Evolutionary conservation across 2,888 invertebrate species (phyloP), one percentile per base, ranked within the genome.

Genomic region (Scelioninae gen. 2): DNA sequence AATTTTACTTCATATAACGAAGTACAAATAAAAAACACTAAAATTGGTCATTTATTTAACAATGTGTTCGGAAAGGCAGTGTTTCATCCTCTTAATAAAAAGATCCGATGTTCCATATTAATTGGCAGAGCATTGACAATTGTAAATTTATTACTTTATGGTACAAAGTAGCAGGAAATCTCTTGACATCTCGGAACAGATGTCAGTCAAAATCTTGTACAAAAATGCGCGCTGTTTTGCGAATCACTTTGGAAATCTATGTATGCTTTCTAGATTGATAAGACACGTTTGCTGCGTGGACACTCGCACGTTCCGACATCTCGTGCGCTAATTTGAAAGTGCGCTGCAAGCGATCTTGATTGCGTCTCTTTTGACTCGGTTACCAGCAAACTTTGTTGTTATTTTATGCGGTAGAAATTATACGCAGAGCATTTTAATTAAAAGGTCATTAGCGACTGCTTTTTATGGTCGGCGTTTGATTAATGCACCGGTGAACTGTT

Each of bases 121-220:
- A n/a, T n/a, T n/a, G n/a, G n/a, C n/a, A n/a, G n/a, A n/a, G n/a
- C n/a, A n/a, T n/a, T n/a, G n/a, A n/a, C n/a, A n/a, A n/a, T 25
- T 60, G 46, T 46, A 60, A 46, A 60, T 45, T 46, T 35, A 45
- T 60, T 35, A 60, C 33, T 33, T 35, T 2, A 13, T 2, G 13
- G 13, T 28, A 28, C 13, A 28, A 28, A 39, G 13, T 16, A 5
- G 39, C 10, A 7, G 25, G n/a, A n/a, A n/a, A n/a, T n/a, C n/a
- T n/a, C n/a, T n/a, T n/a, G n/a, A n/a, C n/a, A n/a, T n/a, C n/a
- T n/a, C n/a, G n/a, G n/a, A n/a, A n/a, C n/a, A n/a, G n/a, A n/a
- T n/a, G n/a, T n/a, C n/a, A n/a, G n/a, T n/a, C 28, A 4, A 46
- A 45, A 45, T 45, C 13, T 22, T 15, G 46, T 1, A 15, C 22